phyloP scores from a whole-genome alignment of 2,113 vertebrate species.

The Laterallus jamaicensis region DNA sequence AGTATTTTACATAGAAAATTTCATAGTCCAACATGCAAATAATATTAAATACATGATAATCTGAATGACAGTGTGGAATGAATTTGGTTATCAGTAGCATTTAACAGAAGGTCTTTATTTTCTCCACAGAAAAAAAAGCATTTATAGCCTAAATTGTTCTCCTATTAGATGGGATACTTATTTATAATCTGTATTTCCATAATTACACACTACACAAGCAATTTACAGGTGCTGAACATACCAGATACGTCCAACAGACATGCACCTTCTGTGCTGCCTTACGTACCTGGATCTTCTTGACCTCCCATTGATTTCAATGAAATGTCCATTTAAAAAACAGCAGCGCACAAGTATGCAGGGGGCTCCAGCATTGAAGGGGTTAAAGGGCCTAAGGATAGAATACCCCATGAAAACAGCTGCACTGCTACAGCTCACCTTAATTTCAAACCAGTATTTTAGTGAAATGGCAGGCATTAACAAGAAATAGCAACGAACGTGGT shows the following conservation, averaged over 20 bases:
- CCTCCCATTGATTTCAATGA: slow-evolving; percentile 73
- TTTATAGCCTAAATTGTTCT: neutral
- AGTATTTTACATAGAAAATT: neutral
- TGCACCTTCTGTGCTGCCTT: slow-evolving; percentile 68
- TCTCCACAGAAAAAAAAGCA: neutral
- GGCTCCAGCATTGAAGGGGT: slow-evolving; percentile 72
- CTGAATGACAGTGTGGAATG: neutral
- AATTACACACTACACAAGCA: neutral
- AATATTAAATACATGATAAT: neutral
- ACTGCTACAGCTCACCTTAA: slow-evolving; percentile 50
- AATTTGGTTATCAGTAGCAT: neutral
- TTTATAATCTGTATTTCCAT: neutral
- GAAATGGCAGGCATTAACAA: slow-evolving; percentile 32
- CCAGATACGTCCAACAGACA: slow-evolving; percentile 65
- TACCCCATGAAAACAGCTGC: slow-evolving; percentile 69
- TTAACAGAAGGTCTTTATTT: neutral
- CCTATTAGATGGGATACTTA: neutral
- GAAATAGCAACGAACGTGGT: neutral
- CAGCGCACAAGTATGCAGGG: slow-evolving; percentile 72
- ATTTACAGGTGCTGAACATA: slow-evolving; percentile 38
- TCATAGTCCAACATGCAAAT: slow-evolving; percentile 13
- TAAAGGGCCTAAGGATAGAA: slow-evolving; percentile 74
- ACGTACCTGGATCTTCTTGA: slow-evolving; percentile 74
- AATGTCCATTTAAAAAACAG: slow-evolving; percentile 77
- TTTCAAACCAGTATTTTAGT: slow-evolving; percentile 34